phyloP scores from a whole-genome alignment of 2,888 invertebrate species.

The Macrosoma leucophasiata region DNA sequence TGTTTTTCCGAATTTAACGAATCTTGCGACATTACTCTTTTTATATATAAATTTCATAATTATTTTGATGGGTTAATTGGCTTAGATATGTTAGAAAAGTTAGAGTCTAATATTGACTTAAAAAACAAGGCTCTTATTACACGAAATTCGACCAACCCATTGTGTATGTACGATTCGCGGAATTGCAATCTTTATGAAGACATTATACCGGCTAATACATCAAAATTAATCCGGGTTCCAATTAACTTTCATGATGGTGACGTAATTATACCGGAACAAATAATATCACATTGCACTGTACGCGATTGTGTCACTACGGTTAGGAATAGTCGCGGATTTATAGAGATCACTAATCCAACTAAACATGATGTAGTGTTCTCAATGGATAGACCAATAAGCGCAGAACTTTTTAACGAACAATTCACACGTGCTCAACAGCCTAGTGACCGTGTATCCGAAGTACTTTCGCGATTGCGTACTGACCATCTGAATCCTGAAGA shows the following conservation, averaged over 20 bases:
- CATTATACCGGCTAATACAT: slow-evolving; percentile 1
- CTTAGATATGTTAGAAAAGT: slow-evolving; percentile 22
- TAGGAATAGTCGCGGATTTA: slow-evolving; percentile 3
- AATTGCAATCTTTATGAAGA: too few relatives aligned
- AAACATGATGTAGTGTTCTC: too few relatives aligned
- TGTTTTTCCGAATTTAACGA: slow-evolving; percentile 22
- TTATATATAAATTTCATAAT: slow-evolving; percentile 18
- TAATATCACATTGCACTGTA: slow-evolving; percentile 6
- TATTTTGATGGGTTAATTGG: slow-evolving; percentile 20
- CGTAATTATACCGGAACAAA: slow-evolving; percentile 5
- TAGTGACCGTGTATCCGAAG: too few relatives aligned
- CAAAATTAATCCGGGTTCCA: slow-evolving; percentile 3
- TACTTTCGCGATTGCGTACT: too few relatives aligned
- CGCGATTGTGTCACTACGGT: slow-evolving; percentile 12
- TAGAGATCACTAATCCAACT: slow-evolving; percentile 7
- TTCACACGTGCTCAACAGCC: too few relatives aligned
- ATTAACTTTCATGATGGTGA: slow-evolving; percentile 6
- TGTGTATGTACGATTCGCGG: too few relatives aligned
- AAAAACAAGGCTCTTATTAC: slow-evolving; percentile 22
- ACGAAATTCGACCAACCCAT: slow-evolving; percentile 12
- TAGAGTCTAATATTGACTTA: slow-evolving; percentile 25
- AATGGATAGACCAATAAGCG: too few relatives aligned
- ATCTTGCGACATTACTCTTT: slow-evolving; percentile 7
- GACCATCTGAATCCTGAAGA: too few relatives aligned
- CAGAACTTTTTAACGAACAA: too few relatives aligned